Conservation (phyloP, 2,113 vertebrate species). For the Planiliza haematocheilus region DNA sequence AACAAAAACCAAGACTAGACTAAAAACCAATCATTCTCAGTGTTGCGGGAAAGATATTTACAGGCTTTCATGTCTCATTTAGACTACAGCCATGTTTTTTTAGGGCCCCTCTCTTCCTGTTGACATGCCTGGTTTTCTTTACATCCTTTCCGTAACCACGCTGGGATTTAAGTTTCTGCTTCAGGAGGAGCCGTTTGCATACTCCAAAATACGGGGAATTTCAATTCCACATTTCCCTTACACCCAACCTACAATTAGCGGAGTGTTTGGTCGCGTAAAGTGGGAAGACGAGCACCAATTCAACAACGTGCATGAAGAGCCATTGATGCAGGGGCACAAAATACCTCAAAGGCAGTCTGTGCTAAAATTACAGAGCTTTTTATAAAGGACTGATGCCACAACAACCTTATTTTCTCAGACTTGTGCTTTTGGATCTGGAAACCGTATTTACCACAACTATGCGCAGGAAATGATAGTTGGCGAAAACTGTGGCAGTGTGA, state of each 20-base stretch:
- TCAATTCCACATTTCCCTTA: conserved; percentile 65
- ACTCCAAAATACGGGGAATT: conserved; percentile 46
- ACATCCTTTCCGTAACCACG: conserved; percentile 52
- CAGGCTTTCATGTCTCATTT: conserved; percentile 8
- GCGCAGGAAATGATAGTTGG: conserved; percentile 45
- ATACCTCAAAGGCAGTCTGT: conserved; percentile 51
- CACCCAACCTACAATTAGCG: conserved; percentile 74
- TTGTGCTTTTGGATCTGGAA: conserved; percentile 47
- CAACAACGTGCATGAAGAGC: conserved; percentile 34
- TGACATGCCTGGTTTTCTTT: conserved; percentile 43
- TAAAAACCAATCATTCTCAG: not conserved
- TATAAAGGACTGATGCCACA: conserved; percentile 49
- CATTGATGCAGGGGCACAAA: conserved; percentile 40
- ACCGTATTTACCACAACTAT: conserved; percentile 66
- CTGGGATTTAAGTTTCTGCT: conserved; percentile 34
- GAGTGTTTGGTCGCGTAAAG: conserved; percentile 58
- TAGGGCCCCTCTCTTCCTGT: conserved; percentile 25
- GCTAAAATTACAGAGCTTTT: conserved; percentile 68
- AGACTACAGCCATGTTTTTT: conserved; percentile 11
- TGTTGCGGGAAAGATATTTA: conserved; percentile 41
- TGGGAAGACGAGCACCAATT: conserved; percentile 58
- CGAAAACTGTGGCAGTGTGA: conserved; percentile 22
- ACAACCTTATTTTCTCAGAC: conserved; percentile 52
- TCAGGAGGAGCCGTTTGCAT: conserved; percentile 40
- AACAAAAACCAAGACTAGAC: too few relatives aligned